These are phyloP conservation scores for Psittacus erithacus DNA, from an alignment of 2,113 vertebrate species.

Conservation along the genomic window DNA sequence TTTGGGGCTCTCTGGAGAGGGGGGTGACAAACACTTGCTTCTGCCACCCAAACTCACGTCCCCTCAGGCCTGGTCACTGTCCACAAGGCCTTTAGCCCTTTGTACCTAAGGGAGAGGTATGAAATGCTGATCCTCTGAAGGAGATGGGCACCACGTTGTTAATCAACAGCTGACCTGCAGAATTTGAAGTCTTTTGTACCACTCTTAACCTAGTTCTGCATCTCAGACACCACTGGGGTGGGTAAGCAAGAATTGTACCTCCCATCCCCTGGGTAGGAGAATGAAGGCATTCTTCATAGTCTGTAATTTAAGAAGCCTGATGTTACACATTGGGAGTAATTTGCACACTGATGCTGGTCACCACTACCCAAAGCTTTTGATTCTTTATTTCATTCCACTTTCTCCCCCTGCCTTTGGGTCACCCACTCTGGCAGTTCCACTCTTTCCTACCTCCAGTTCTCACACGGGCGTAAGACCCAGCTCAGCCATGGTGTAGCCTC, in stretches of 20 bases:
- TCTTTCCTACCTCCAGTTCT: neutral
- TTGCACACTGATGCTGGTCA: neutral
- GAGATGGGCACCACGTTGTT: neutral
- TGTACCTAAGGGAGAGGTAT: rapidly evolving
- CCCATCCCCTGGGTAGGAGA: neutral
- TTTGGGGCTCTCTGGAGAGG: neutral
- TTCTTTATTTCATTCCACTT: neutral
- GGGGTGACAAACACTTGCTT: neutral
- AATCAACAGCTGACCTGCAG: neutral
- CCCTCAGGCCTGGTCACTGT: neutral
- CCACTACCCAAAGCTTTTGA: neutral
- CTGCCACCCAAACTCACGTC: neutral
- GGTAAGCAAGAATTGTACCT: neutral
- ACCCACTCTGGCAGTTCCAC: neutral
- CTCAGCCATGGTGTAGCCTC: rapidly evolving
- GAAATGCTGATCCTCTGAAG: neutral
- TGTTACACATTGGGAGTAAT: neutral
- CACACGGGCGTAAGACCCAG: rapidly evolving
- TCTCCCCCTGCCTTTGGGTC: neutral
- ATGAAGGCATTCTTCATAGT: neutral
- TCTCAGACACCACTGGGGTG: neutral
- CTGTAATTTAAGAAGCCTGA: neutral
- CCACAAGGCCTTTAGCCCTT: neutral
- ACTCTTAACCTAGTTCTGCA: neutral
- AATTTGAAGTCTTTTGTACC: neutral